phyloP scores from a whole-genome alignment of 2,888 invertebrate species.

The Mesorhabditis belari region DNA sequence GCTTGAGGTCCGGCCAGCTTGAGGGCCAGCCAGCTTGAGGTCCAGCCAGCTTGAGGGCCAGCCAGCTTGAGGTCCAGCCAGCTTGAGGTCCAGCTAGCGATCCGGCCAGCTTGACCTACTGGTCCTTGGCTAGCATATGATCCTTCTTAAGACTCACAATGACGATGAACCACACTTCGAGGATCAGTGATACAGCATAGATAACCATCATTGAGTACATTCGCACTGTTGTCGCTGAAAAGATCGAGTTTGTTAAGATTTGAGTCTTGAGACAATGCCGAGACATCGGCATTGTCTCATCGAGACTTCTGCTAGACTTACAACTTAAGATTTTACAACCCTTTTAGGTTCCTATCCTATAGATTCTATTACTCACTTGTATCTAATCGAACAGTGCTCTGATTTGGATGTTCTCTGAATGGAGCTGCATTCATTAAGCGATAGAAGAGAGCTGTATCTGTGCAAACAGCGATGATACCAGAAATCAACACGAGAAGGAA shows the following conservation, averaged over 20 bases:
- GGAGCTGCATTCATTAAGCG: slow-evolving; percentile 48
- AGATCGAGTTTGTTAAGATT: neutral
- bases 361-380: slow-evolving; percentile 17
- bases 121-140: no score
- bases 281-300: slow-evolving; percentile 1
- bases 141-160: slow-evolving; percentile 16
- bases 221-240: slow-evolving; percentile 33
- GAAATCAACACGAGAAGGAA: slow-evolving; percentile 39
- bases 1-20: no score
- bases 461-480: slow-evolving; percentile 43
- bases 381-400: slow-evolving; percentile 44
- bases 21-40: no score
- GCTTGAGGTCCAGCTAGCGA: no score
- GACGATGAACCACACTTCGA: slow-evolving; percentile 46
- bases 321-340: neutral
- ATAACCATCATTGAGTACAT: slow-evolving; percentile 41
- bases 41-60: no score
- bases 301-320: neutral
- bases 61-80: no score
- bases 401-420: slow-evolving; percentile 45
- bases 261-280: no score
- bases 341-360: no score
- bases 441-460: slow-evolving; percentile 47
- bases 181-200: slow-evolving; percentile 34
- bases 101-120: no score